Conservation (phyloP, 2,113 vertebrate genomes). For the Chamaetylas fuelleborni region DNA sequence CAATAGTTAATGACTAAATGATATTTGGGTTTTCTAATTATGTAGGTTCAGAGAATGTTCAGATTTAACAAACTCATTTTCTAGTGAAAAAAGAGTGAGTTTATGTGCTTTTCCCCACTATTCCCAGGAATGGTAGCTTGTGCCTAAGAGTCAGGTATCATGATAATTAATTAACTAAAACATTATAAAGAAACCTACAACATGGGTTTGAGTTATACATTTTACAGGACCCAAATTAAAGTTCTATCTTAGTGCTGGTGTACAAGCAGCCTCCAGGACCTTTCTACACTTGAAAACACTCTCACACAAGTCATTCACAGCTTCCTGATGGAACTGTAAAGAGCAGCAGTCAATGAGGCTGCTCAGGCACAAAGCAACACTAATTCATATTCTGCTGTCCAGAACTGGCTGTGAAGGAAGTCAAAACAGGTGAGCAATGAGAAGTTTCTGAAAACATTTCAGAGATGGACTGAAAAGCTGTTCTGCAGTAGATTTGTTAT, state of each 20-base stretch:
- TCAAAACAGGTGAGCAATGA: neutral
- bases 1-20: neutral
- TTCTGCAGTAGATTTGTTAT: neutral
- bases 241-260: neutral
- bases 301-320: neutral
- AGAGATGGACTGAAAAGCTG: neutral
- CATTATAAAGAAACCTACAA: neutral
- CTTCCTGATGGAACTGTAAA: neutral
- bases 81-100: neutral
- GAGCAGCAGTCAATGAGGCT: neutral
- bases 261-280: neutral
- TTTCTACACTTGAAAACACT: neutral
- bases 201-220: neutral
- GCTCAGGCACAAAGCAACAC: neutral
- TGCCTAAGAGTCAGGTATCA: neutral
- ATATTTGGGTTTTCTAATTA: neutral
- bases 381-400: neutral
- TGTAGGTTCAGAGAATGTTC: neutral
- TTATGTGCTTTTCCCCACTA: neutral
- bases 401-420: neutral
- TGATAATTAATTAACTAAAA: neutral
- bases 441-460: neutral
- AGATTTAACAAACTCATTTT: neutral
- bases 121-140: fast-evolving
- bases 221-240: neutral